Evolutionary conservation across 2,797 vertebrate species (phyloP).

Genomic region (Eospalax fontanierii): DNA sequence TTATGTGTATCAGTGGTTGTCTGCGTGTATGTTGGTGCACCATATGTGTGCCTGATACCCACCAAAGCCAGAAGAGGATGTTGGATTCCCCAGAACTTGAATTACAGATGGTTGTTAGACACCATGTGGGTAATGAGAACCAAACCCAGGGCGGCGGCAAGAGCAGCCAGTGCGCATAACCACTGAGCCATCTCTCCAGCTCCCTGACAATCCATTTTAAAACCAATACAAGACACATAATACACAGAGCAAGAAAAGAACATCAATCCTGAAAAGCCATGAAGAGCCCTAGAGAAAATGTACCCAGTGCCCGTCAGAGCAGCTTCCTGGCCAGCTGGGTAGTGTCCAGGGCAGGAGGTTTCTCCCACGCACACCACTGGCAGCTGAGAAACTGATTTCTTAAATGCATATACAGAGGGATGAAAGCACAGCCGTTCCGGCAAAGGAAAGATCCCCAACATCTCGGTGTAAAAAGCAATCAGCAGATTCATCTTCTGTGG

Average conservation of each 20-base stretch:
- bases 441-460: neutral
- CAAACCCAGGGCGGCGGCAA: neutral
- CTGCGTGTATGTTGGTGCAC: too few species aligned
- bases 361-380: neutral
- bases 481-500: neutral
- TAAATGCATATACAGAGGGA: neutral
- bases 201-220: neutral
- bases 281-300: neutral
- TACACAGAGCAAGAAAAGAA: neutral
- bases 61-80: too few species aligned
- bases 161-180: too few species aligned
- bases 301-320: accelerated
- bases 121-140: neutral
- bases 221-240: neutral
- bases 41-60: too few species aligned
- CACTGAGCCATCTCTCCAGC: too few species aligned
- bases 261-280: neutral
- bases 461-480: neutral
- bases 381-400: neutral
- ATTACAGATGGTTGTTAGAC: too few species aligned
- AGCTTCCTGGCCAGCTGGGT: neutral
- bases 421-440: neutral
- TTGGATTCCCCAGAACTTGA: too few species aligned
- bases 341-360: neutral
- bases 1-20: too few species aligned